Evolutionary conservation across 2,113 vertebrate genomes (phyloP).

Genomic region (Stictonetta naevosa): DNA sequence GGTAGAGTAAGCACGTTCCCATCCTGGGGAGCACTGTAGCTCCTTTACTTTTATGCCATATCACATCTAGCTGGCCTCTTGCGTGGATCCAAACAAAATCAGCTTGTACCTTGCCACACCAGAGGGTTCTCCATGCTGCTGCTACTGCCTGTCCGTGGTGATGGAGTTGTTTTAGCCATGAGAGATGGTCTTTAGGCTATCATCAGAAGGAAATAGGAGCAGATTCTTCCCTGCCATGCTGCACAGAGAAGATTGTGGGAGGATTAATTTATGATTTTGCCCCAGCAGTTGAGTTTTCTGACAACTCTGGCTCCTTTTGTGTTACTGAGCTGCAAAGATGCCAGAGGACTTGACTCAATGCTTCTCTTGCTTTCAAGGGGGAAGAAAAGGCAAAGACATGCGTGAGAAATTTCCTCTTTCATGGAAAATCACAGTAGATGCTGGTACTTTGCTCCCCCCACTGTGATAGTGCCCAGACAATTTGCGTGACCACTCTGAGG

Average conservation of each 20-base stretch:
- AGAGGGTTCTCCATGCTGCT: background rate
- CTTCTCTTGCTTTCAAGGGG: background rate
- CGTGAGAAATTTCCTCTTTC: background rate
- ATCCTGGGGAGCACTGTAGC: background rate
- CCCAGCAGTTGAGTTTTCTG: background rate
- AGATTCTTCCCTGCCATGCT: background rate
- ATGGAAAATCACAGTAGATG: background rate
- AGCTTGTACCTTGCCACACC: background rate
- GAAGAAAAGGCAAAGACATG: background rate
- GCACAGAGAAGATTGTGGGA: background rate
- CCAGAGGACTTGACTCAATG: background rate
- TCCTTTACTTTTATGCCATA: background rate
- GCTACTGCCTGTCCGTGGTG: background rate
- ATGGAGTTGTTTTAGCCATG: background rate
- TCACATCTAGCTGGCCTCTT: background rate
- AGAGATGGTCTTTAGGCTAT: background rate
- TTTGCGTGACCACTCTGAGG: background rate
- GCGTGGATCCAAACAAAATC: background rate
- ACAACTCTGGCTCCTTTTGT: background rate
- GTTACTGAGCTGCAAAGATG: background rate
- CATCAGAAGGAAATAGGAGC: background rate
- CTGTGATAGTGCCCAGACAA: background rate
- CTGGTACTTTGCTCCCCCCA: background rate
- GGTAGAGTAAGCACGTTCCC: background rate
- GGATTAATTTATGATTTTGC: background rate